phyloP scores from a whole-genome alignment of 1,140 invertebrate genomes.

The Whitmania pigra region DNA sequence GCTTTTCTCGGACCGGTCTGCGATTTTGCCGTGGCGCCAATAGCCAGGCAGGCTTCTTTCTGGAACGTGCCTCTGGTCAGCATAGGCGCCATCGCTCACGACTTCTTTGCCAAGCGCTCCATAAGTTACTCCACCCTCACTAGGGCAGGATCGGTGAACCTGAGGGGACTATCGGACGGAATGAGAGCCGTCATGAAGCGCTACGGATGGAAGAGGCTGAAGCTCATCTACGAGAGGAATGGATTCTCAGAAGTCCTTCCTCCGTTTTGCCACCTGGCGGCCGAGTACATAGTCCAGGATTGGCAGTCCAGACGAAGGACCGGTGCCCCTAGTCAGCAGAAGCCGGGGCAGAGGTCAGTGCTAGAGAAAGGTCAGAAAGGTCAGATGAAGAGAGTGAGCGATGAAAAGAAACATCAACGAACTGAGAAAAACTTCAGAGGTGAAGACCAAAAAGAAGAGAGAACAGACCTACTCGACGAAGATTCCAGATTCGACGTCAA shows the following conservation, averaged over 20 bases:
- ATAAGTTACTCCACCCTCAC: conserved; percentile 60
- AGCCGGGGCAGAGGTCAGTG: no score
- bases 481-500: neutral
- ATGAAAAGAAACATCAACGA: no score
- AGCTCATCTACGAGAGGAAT: conserved; percentile 57
- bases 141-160: conserved; percentile 66
- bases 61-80: conserved; percentile 79
- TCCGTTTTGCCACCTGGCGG: conserved; percentile 44
- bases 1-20: conserved; percentile 79
- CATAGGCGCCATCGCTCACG: conserved; percentile 65
- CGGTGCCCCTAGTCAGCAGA: no score
- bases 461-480: neutral
- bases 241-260: conserved; percentile 45
- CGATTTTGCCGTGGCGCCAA: conserved; percentile 78
- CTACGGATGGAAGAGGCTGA: conserved; percentile 55
- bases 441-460: no score
- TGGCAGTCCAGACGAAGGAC: neutral
- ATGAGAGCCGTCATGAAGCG: conserved; percentile 52
- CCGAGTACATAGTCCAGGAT: conserved; percentile 26
- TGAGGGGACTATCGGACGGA: conserved; percentile 56
- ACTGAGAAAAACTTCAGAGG: no score
- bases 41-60: conserved; percentile 66
- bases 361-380: no score
- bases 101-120: conserved; percentile 45
- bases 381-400: no score